Conservation (phyloP, 2,113 vertebrate genomes). For the Suncus etruscus region DNA sequence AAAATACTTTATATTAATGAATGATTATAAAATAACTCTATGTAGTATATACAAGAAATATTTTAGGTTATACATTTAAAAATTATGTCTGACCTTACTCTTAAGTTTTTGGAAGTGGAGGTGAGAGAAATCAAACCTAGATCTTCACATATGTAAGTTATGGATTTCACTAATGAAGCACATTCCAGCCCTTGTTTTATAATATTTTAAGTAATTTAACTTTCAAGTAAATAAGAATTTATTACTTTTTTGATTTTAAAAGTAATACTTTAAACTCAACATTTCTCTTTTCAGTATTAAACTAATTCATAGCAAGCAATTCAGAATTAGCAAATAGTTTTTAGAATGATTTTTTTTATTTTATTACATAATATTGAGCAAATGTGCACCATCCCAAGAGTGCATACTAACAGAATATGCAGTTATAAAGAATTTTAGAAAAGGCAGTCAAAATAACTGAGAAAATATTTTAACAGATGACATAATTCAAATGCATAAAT, state of each 20-base stretch:
- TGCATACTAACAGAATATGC: not conserved
- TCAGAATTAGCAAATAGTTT: constrained; percentile 68
- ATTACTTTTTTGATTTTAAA: constrained; percentile 22
- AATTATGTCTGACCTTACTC: too few relatives aligned
- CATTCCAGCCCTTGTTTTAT: not conserved
- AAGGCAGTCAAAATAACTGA: constrained; percentile 70
- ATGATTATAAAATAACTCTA: not conserved
- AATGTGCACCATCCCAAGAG: constrained; percentile 28
- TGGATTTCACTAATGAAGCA: too few relatives aligned
- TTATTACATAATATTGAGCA: constrained; percentile 58
- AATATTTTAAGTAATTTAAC: constrained; percentile 45
- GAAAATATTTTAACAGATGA: constrained; percentile 60
- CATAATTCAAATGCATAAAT: constrained; percentile 65
- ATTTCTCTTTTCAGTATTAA: constrained; percentile 54
- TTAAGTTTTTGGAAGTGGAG: too few relatives aligned
- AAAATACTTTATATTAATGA: not conserved
- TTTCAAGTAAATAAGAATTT: constrained; percentile 30
- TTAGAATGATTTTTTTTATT: constrained; percentile 60
- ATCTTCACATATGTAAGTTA: too few relatives aligned
- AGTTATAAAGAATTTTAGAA: constrained; percentile 73
- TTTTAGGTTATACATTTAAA: constrained; percentile 41
- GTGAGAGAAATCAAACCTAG: too few relatives aligned
- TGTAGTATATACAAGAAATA: not conserved
- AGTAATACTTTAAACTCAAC: not conserved
- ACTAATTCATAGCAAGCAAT: constrained; percentile 42